Conservation (phyloP, 2,888 invertebrate species). For the Orchesella flavescens region DNA sequence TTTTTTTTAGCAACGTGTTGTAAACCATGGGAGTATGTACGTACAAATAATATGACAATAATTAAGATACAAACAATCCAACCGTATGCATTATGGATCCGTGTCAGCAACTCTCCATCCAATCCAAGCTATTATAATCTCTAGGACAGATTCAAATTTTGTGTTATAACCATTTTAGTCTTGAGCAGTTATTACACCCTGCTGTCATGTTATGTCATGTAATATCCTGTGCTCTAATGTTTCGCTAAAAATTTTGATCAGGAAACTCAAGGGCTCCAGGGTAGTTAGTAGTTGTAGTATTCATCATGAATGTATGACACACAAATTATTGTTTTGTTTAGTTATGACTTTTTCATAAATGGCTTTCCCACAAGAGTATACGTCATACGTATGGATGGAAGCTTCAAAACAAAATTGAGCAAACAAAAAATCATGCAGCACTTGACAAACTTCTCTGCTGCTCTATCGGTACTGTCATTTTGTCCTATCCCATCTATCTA, state of each 20-base stretch:
- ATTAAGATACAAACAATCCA: conserved; percentile 46
- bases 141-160: conserved; percentile 56
- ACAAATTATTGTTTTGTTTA: not conserved
- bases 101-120: conserved; percentile 58
- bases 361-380: too few relatives aligned
- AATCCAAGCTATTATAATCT: conserved; percentile 56
- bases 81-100: conserved; percentile 62
- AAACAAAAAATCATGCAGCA: not conserved
- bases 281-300: not conserved
- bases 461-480: not conserved
- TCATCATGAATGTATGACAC: not conserved
- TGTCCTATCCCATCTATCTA: not conserved
- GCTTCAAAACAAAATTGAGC: too few relatives aligned
- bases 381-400: too few relatives aligned
- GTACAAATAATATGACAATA: conserved; percentile 10
- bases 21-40: too few relatives aligned
- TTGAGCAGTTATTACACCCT: not conserved
- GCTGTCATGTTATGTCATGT: not conserved
- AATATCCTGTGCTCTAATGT: not conserved
- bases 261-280: conserved; percentile 43
- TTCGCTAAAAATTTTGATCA: conserved; percentile 35
- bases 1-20: too few relatives aligned
- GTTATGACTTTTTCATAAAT: too few relatives aligned
- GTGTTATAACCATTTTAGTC: not conserved
- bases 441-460: conserved; percentile 19